Conservation (phyloP, 2,888 invertebrate genomes). For the Pyralis farinalis region DNA sequence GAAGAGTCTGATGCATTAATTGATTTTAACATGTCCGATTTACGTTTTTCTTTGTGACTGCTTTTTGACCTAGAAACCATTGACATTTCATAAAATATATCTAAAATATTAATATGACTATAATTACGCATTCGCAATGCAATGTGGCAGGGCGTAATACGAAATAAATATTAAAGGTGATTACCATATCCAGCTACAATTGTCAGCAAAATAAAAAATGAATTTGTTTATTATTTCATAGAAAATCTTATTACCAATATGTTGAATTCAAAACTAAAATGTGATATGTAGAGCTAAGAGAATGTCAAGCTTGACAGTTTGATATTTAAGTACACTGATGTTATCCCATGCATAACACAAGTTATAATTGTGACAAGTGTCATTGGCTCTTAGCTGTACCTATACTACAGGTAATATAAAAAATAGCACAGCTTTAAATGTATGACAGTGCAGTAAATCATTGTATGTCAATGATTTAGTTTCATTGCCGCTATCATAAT, state of each 20-base stretch:
- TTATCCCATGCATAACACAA: no score
- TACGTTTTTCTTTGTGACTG: constrained; percentile 83
- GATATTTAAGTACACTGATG: no score
- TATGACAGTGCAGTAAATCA: background rate
- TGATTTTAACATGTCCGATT: constrained; percentile 67
- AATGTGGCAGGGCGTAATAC: constrained; percentile 1
- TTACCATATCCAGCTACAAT: constrained; percentile 10
- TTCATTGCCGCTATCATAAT: no score
- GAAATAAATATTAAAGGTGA: constrained; percentile 2
- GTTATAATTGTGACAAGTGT: no score
- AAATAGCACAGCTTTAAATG: no score
- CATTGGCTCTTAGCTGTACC: no score
- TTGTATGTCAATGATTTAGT: background rate
- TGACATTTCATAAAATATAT: background rate
- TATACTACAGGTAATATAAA: no score
- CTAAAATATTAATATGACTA: background rate
- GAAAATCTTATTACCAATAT: background rate
- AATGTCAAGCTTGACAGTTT: no score
- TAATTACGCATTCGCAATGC: constrained; percentile 7
- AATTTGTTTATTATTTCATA: constrained; percentile 6
- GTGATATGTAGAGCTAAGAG: no score
- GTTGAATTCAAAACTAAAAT: background rate
- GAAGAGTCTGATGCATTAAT: constrained; percentile 57
- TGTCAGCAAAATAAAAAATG: constrained; percentile 9
- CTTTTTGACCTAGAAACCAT: constrained; percentile 79